A percentile compares a stretch with the other conserved stretches of the same genome.
Conservation (phyloP, 1,140 invertebrate genomes). For the Halictus rubicundus region DNA sequence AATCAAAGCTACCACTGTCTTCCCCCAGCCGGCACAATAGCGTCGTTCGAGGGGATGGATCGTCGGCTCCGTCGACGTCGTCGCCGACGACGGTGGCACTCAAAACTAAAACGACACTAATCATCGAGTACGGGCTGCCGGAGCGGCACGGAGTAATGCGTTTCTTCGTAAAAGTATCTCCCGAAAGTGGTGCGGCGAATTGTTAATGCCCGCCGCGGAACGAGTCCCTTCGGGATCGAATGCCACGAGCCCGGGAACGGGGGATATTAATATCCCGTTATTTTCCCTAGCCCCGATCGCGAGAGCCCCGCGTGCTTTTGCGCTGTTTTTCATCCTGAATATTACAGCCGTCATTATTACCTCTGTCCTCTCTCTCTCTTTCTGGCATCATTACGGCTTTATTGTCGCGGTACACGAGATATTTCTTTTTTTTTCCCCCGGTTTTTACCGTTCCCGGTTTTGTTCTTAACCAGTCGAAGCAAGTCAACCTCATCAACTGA, state of each 20-base stretch:
- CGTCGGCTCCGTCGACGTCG: constrained; percentile 43
- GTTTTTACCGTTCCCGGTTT: too few species aligned
- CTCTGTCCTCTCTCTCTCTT: neutral
- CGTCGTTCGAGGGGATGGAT: constrained; percentile 71
- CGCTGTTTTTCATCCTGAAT: constrained; percentile 8
- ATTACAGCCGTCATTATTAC: neutral
- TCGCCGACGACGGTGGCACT: constrained; percentile 62
- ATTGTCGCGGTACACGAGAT: neutral
- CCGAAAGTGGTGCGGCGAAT: constrained; percentile 34
- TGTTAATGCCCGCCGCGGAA: constrained; percentile 32
- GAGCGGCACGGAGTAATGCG: constrained; percentile 32
- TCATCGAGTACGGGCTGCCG: constrained; percentile 51
- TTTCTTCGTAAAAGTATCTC: constrained; percentile 46
- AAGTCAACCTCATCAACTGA: neutral
- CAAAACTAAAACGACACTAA: constrained; percentile 67
- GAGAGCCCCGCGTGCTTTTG: neutral
- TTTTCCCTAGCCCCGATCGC: neutral
- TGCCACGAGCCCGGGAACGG: neutral
- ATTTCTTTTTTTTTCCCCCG: neutral
- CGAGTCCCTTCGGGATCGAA: constrained; percentile 17
- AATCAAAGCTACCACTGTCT: constrained; percentile 76
- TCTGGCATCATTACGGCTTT: neutral
- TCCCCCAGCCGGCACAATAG: constrained; percentile 69
- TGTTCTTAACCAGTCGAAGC: neutral
- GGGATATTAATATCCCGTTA: constrained; percentile 16